Percentiles rank a stretch among this genome's conserved stretches.
phyloP scores from a whole-genome alignment of 2,797 vertebrate species.

The Arnoldichthys spilopterus region DNA sequence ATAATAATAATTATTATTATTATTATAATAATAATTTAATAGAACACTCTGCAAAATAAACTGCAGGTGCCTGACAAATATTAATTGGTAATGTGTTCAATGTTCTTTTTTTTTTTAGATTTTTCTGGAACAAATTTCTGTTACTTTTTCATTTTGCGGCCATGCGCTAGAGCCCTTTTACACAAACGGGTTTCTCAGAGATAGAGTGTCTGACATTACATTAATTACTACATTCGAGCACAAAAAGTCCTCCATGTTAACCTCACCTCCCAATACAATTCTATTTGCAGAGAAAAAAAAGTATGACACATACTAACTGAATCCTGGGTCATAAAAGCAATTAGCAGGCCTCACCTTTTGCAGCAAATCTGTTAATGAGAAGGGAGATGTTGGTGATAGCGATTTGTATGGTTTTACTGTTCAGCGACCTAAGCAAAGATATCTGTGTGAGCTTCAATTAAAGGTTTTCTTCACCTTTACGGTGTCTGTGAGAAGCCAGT shows the following conservation, averaged over 20 bases:
- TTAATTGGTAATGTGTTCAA: not conserved
- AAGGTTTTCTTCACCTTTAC: constrained; percentile 41
- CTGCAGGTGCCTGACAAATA: too few species aligned
- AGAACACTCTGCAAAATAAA: too few species aligned
- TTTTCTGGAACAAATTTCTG: not conserved
- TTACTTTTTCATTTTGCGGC: not conserved
- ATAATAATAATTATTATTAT: too few species aligned
- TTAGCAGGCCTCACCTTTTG: constrained; percentile 33
- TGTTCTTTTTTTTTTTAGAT: too few species aligned
- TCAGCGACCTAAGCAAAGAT: constrained; percentile 34
- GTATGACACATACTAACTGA: constrained; percentile 27
- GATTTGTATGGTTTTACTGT: constrained; percentile 24
- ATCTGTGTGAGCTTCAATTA: constrained; percentile 40
- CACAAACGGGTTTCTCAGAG: not conserved
- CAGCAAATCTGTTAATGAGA: constrained; percentile 30
- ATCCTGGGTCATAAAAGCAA: constrained; percentile 33
- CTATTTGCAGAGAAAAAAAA: constrained; percentile 31
- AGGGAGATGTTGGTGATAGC: constrained; percentile 13
- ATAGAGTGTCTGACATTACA: not conserved
- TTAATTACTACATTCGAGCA: not conserved
- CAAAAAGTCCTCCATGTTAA: not conserved
- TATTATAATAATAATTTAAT: too few species aligned
- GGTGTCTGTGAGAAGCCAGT: not conserved
- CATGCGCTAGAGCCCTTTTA: not conserved
- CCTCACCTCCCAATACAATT: constrained; percentile 11